Percentiles rank a stretch among this genome's conserved stretches.
Conservation (phyloP, 2,113 vertebrate species). For the Sinocyclocheilus rhinocerous region DNA sequence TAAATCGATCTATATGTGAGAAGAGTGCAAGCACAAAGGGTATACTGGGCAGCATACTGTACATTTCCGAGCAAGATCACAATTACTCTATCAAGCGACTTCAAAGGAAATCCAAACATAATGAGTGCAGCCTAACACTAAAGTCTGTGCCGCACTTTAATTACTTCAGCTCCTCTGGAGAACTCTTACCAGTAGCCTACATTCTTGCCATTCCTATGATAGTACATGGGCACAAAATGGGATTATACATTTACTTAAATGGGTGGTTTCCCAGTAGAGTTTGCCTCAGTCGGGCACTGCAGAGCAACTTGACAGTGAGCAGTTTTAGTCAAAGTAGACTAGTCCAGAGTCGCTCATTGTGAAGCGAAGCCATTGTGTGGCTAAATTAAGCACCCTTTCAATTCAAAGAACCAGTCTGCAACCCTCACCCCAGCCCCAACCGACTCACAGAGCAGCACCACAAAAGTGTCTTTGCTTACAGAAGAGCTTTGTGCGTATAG, state of each 20-base stretch:
- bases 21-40: too few species aligned
- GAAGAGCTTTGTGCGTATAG: constrained; percentile 16
- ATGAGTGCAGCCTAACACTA: constrained; percentile 1
- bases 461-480: constrained; percentile 44
- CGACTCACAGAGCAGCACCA: constrained; percentile 27
- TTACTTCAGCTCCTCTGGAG: constrained; percentile 17
- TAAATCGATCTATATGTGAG: neutral
- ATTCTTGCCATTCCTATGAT: constrained; percentile 13
- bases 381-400: constrained; percentile 41
- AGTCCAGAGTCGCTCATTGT: constrained; percentile 37
- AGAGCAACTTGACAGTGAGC: constrained; percentile 23
- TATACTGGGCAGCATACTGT: neutral
- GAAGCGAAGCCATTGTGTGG: constrained; percentile 28
- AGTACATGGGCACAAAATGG: constrained; percentile 29
- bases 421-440: constrained; percentile 22
- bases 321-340: constrained; percentile 33
- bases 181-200: constrained; percentile 15
- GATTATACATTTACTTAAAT: constrained; percentile 35
- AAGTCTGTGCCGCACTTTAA: constrained; percentile 14
- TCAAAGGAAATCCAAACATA: constrained; percentile 42
- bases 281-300: neutral
- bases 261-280: constrained; percentile 22
- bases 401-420: constrained; percentile 33
- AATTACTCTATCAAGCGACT: constrained; percentile 26
- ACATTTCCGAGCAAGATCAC: neutral